phyloP scores from a whole-genome alignment of 2,113 vertebrate species.

The Ahaetulla prasina region DNA sequence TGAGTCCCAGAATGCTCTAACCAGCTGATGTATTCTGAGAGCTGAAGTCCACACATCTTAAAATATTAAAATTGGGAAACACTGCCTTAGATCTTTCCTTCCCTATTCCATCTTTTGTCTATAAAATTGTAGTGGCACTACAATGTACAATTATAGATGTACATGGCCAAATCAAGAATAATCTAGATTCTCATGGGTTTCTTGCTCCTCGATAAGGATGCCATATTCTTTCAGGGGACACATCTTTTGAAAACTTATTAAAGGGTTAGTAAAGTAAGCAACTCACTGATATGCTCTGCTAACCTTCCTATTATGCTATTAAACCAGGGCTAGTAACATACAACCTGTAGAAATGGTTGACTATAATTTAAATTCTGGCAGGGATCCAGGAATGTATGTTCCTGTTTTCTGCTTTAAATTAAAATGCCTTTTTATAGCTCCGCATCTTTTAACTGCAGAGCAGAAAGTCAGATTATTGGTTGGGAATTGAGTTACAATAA shows the following conservation, averaged over 20 bases:
- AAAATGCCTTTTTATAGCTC: neutral
- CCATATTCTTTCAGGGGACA: neutral
- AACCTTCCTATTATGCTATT: neutral
- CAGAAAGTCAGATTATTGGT: neutral
- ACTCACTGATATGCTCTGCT: neutral
- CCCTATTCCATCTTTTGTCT: neutral
- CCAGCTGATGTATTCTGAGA: neutral
- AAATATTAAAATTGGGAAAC: neutral
- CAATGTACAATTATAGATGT: neutral
- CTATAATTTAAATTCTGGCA: neutral
- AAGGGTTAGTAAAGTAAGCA: neutral
- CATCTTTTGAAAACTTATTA: neutral
- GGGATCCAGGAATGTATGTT: neutral
- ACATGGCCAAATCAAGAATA: neutral
- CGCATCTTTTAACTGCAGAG: neutral
- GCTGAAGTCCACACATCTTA: neutral
- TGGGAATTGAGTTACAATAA: neutral
- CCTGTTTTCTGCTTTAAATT: neutral
- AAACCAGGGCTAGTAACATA: neutral
- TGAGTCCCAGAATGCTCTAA: neutral
- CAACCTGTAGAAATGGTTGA: neutral
- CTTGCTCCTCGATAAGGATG: neutral
- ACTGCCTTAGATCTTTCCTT: neutral
- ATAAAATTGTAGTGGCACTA: neutral
- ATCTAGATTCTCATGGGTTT: neutral